Evolutionary conservation across 2,797 vertebrate genomes (phyloP), one percentile per base, ranked within the genome.

Genomic region (Siniperca obscura): DNA sequence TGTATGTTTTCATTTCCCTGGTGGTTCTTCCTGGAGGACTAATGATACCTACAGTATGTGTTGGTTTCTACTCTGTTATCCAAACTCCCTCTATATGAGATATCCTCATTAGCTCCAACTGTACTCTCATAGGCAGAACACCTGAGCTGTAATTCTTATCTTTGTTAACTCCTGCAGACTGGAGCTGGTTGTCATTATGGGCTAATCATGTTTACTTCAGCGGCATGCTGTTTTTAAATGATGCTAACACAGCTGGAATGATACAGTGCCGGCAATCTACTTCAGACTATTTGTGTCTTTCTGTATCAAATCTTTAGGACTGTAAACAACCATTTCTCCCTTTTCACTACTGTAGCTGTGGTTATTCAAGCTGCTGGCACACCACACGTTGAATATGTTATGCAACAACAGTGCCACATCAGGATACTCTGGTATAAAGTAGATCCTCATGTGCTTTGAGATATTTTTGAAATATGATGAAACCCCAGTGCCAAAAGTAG

Each of bases 101-200:
- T 25, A 60, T 80, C 68, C 82, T 85, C 53, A 70, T 90, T 89
- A 87, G 84, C 73, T 73, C 80, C 68, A 42, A 62, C 36, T 17
- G 74, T 1, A 7, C 80, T 72, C 27, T 84, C 71, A 52, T 14
- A 73, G 48, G 66, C 70, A 70, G 42, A 88, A 75, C 86, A 86
- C 87, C 81, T 86, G 83, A 89, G 77, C 72, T 60, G 40, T 89
- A 82, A 82, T 87, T 89, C 72, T 27, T 55, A 46, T 84, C 60
- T 71, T 69, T 67, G 76, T 89, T 78, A 89, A 76, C 70, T 62
- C 74, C 69, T 62, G 70, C 84, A 70, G 83, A 64, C 84, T 70
- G 74, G 71, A 74, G 72, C 78, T 66, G 82, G 53, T 82, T 36
- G 68, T 88, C 76, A 84, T 88, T 73, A 83, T 70, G 64, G 3